Evolutionary conservation across 2,797 vertebrate genomes (phyloP), one percentile per base, ranked within the genome.

Genomic region (Amblyopsis hoosieri): DNA sequence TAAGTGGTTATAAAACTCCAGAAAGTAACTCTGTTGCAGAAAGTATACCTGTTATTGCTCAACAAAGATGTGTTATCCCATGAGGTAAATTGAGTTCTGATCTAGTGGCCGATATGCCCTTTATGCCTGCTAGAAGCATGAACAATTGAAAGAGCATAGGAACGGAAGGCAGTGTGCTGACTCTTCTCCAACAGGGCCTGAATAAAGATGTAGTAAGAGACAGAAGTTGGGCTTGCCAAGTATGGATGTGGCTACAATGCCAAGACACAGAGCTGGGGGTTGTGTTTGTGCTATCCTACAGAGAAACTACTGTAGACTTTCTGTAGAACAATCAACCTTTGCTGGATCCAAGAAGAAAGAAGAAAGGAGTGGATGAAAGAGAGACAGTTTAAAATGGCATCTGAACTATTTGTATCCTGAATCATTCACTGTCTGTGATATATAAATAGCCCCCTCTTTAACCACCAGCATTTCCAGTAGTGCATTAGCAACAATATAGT

Each of bases 121-220:
- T 81, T 42, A 65, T 59, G 11, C 81, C 69, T 76, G 72, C 85
- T 7, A 75, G 72, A 12, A 90, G 63, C 46, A 37, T 60, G 82
- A 85, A 72, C 58, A 70, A 83, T 86, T 83, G 79, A 86, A 84
- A 53, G 46, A 60, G 80, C 75, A 78, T 57, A 77, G 82, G 65
- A 82, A 81, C 76, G 79, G 54, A 71, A 80, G 77, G 75, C 67
- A 74, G 60, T 17, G 23, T 64, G 74, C 62, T 92, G 90, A 88
- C 82, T 4, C 47, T 12, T 12, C 75, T 84, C 88, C 85, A 87
- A 54, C 56, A 57, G 2, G 59, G 42, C 60, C 67, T 91, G 75
- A 93, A 92, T 87, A 66, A 83, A 87, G 74, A 90, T 77, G 88
- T 93, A 89, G 62, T 93, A 78, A 76, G 75, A 90, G 85, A 75